Percentiles rank a stretch among this genome's conserved stretches.
phyloP scores from a whole-genome alignment of 1,140 invertebrate genomes.

The Dendroctonus valens region DNA sequence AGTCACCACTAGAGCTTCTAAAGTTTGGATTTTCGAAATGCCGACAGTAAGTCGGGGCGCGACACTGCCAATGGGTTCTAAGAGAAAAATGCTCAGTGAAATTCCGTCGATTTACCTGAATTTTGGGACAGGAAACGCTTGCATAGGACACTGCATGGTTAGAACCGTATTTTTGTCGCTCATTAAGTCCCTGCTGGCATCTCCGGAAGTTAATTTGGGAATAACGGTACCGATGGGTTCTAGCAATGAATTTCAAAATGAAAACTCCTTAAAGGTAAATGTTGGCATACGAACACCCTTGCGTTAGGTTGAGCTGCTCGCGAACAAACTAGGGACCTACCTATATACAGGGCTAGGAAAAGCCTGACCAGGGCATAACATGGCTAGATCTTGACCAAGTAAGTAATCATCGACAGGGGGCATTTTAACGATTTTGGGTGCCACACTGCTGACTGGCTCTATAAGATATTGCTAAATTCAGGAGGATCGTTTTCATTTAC shows the following conservation, averaged over 20 bases:
- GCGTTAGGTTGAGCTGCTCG: too few species aligned
- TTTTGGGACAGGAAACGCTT: constrained; percentile 60
- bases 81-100: constrained; percentile 35
- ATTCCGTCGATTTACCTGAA: constrained; percentile 52
- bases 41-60: constrained; percentile 64
- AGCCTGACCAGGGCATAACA: constrained; percentile 64
- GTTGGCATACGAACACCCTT: constrained; percentile 21
- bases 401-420: constrained; percentile 64
- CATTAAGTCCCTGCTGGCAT: constrained; percentile 62
- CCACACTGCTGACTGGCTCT: constrained; percentile 63
- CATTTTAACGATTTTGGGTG: constrained; percentile 66
- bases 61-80: constrained; percentile 71
- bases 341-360: constrained; percentile 66
- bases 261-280: background rate
- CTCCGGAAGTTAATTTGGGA: constrained; percentile 72
- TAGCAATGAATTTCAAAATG: constrained; percentile 44
- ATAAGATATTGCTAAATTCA: constrained; percentile 30
- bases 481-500: constrained; percentile 47
- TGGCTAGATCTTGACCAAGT: constrained; percentile 44
- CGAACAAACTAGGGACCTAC: constrained; percentile 50
- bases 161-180: constrained; percentile 55
- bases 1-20: constrained; percentile 42
- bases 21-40: constrained; percentile 45
- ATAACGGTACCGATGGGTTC: constrained; percentile 74
- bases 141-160: constrained; percentile 64